phyloP scores from a whole-genome alignment of 2,113 vertebrate species.

The Labeo rohita region DNA sequence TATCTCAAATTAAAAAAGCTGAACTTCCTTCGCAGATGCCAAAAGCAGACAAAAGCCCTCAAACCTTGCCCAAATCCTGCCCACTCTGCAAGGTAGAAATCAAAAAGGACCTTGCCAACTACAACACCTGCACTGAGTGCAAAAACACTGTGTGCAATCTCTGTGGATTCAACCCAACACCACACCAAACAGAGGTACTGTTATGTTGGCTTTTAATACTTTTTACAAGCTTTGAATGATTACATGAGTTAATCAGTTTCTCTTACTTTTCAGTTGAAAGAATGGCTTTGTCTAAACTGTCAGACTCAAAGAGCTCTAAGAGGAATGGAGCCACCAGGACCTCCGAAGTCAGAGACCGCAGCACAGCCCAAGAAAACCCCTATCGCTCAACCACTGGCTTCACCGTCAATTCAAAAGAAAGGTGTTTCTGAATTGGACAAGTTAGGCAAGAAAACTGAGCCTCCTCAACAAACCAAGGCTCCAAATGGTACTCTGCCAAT shows the following conservation, averaged over 20 bases:
- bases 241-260: background rate
- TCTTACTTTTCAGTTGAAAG: constrained; percentile 77
- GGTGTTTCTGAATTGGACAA: constrained; percentile 58
- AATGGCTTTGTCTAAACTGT: constrained; percentile 98
- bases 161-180: constrained; percentile 89
- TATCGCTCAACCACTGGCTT: constrained; percentile 54
- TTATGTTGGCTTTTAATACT: background rate
- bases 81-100: constrained; percentile 84
- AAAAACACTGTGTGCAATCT: constrained; percentile 83
- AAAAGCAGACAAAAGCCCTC: constrained; percentile 39
- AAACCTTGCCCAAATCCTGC: constrained; percentile 65
- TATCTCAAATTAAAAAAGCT: constrained; percentile 61
- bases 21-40: constrained; percentile 40
- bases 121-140: constrained; percentile 84
- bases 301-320: constrained; percentile 93
- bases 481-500: constrained; percentile 53
- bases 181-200: constrained; percentile 83
- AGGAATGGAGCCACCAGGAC: constrained; percentile 74
- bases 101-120: constrained; percentile 82
- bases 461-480: constrained; percentile 65
- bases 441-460: constrained; percentile 10
- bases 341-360: constrained; percentile 69
- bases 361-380: constrained; percentile 67
- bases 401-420: constrained; percentile 59
- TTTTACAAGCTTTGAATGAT: background rate